Percentiles rank a stretch among this genome's conserved stretches.
Evolutionary conservation across 2,797 vertebrate genomes (phyloP).

Genomic region (Limnodromus scolopaceus): DNA sequence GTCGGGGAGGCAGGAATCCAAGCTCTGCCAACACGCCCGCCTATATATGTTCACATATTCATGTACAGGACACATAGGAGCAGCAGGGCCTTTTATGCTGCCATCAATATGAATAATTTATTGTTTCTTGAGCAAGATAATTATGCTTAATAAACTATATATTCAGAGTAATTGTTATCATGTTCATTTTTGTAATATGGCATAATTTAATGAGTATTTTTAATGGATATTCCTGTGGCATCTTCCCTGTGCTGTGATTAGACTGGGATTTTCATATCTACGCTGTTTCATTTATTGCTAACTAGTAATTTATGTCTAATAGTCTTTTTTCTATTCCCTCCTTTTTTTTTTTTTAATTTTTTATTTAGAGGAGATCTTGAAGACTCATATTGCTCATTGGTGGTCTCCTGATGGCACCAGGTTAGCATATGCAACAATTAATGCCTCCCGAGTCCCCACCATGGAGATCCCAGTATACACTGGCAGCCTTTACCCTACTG

Average conservation of each 20-base stretch:
- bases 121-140: slow-evolving; percentile 27
- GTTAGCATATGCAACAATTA: slow-evolving; percentile 93
- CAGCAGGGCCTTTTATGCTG: background rate
- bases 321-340: background rate
- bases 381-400: slow-evolving; percentile 93
- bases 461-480: slow-evolving; percentile 97
- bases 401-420: slow-evolving; percentile 96
- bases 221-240: slow-evolving; percentile 30
- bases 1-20: background rate
- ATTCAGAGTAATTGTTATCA: slow-evolving; percentile 39
- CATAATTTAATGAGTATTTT: slow-evolving; percentile 29
- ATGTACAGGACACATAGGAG: background rate
- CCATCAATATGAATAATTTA: background rate
- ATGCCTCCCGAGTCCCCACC: slow-evolving; percentile 91
- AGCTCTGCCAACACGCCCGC: accelerated
- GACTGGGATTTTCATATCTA: slow-evolving; percentile 7
- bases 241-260: background rate
- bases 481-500: slow-evolving; percentile 85
- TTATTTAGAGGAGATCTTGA: slow-evolving; percentile 92
- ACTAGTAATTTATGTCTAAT: background rate
- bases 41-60: background rate
- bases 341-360: background rate
- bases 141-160: slow-evolving; percentile 41
- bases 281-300: background rate
- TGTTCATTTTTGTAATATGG: slow-evolving; percentile 22